Evolutionary conservation across 2,113 vertebrate species (phyloP), one percentile per base, ranked within the genome.

Genomic region (Paralichthys olivaceus): DNA sequence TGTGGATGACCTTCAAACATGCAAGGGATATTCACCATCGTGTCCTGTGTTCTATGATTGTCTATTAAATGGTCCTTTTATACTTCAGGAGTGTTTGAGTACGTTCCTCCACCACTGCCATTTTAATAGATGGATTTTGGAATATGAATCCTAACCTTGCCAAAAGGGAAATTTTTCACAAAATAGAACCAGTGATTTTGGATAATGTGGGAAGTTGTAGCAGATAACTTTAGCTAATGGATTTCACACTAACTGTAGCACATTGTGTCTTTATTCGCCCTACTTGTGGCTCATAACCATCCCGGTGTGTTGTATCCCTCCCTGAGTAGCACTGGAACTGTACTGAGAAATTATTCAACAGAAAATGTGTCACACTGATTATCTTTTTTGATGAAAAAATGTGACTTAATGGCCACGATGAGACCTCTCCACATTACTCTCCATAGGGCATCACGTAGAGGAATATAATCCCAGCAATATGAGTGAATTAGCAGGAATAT

Each of bases 361-460:
- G 47, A 79, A 80, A 78, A 61, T 85, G 59, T 84, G 72, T 84
- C 66, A 81, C 53, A 49, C 55, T 74, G 55, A 74, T 84, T 43
- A 80, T 83, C 72, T 70, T 67, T 70, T 71, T 75, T 79, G 45
- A 59, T 82, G 62, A 65, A 81, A 66, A 72, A 72, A 73, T 74
- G 37, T 54, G 53, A 29, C 43, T 77, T 75, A 71, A 81, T 72
- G 57, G 37, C 54, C 17, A 59, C 57, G 28, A 77, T 75, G 28
- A 73, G 73, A 74, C 59, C 17, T 34, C 66, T 68, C 58, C 53
- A 68, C 25, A 75, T 70, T 69, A 69, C 57, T 68, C 32, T 68
- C 75, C 60, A 43, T 60, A 40, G 49, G 45, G 26, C 54, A 76
- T 69, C 63, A 25, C 55, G 37, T 20, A 57, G 29, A 66, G 25